Evolutionary conservation across 2,888 invertebrate genomes (phyloP).

Genomic region (Strigamia crassipes): DNA sequence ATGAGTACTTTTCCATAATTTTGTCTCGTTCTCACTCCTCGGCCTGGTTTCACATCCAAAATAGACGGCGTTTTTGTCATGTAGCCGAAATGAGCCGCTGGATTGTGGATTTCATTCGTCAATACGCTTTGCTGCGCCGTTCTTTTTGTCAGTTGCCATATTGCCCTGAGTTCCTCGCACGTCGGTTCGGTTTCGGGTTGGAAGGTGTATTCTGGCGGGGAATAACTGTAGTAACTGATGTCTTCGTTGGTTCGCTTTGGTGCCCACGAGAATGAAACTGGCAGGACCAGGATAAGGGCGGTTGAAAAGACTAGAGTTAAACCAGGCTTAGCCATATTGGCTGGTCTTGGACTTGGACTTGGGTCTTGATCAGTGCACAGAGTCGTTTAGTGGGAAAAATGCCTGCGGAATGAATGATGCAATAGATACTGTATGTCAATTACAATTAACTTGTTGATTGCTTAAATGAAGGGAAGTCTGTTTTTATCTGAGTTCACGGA

Average conservation of each 20-base stretch:
- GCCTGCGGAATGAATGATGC: neutral
- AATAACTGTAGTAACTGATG: neutral
- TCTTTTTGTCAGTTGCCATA: slow-evolving; percentile 90
- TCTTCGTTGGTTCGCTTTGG: slow-evolving; percentile 19
- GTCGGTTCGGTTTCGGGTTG: slow-evolving; percentile 67
- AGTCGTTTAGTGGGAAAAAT: neutral
- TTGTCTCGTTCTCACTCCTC: slow-evolving; percentile 1
- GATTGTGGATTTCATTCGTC: slow-evolving; percentile 82
- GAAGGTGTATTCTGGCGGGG: neutral
- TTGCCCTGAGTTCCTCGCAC: slow-evolving; percentile 83
- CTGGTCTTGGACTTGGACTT: neutral
- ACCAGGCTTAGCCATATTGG: neutral
- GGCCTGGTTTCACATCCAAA: neutral
- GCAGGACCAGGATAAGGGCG: neutral
- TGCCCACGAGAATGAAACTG: neutral
- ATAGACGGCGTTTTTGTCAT: slow-evolving; percentile 26
- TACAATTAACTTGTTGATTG: neutral
- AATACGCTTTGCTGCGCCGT: slow-evolving; percentile 85
- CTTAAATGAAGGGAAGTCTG: neutral
- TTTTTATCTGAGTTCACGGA: neutral
- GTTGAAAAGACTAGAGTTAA: neutral
- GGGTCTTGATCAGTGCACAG: neutral
- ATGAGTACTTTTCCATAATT: neutral
- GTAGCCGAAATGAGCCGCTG: slow-evolving; percentile 60
- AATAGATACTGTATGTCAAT: neutral